A percentile compares a stretch with the other conserved stretches of the same genome.
phyloP scores from a whole-genome alignment of 2,888 invertebrate species.

The Drosophila nigritarsus region DNA sequence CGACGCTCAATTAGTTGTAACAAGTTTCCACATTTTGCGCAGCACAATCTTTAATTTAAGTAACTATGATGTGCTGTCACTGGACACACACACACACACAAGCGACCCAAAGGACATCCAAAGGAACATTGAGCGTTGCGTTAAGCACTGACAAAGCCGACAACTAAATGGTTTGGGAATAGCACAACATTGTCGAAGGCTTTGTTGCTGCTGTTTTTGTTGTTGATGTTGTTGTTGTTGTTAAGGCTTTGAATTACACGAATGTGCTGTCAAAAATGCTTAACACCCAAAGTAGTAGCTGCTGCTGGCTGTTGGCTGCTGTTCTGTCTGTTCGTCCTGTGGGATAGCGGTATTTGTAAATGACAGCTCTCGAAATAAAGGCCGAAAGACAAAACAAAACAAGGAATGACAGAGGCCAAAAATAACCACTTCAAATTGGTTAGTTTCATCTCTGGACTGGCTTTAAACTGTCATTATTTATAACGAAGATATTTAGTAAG shows the following conservation, averaged over 20 bases:
- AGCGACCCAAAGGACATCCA: slow-evolving; percentile 4
- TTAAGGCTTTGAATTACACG: slow-evolving; percentile 66
- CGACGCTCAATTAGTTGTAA: slow-evolving; percentile 24
- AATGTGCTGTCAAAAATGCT: slow-evolving; percentile 72
- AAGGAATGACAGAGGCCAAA: slow-evolving; percentile 25
- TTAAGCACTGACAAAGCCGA: slow-evolving; percentile 64
- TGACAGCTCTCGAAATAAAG: slow-evolving; percentile 53
- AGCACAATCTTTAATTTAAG: slow-evolving; percentile 30
- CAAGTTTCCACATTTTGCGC: slow-evolving; percentile 5
- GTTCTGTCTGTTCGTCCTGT: slow-evolving; percentile 15
- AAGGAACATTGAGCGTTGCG: slow-evolving; percentile 1
- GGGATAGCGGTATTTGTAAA: slow-evolving; percentile 55
- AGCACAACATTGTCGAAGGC: slow-evolving; percentile 29
- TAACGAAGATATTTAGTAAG: slow-evolving; percentile 44
- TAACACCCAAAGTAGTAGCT: slow-evolving; percentile 53
- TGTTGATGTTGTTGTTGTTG: slow-evolving; percentile 6
- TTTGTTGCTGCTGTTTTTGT: not conserved
- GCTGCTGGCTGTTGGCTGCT: not conserved
- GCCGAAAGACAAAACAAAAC: slow-evolving; percentile 19
- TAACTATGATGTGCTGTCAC: slow-evolving; percentile 31
- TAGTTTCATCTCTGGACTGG: slow-evolving; percentile 35
- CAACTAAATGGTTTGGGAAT: slow-evolving; percentile 65
- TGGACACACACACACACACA: slow-evolving; percentile 9
- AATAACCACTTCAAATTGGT: slow-evolving; percentile 43
- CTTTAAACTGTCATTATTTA: slow-evolving; percentile 71